These are phyloP conservation scores for Mythimna pallens DNA, from an alignment of 2,888 invertebrate species.

Conservation along the genomic window DNA sequence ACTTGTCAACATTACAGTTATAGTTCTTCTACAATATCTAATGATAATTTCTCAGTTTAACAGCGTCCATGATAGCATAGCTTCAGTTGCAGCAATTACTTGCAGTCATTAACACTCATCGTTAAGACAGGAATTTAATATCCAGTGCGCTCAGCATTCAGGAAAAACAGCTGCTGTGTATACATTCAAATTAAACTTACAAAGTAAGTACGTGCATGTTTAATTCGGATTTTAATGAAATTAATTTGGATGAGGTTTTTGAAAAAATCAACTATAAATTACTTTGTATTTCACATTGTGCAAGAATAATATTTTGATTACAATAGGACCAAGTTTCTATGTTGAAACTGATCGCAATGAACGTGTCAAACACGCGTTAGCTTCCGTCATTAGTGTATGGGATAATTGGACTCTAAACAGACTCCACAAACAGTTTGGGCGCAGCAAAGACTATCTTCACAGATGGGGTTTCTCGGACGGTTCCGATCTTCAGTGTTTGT, in stretches of 20 bases:
- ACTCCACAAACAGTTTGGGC: too few relatives aligned
- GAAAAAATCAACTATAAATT: not conserved
- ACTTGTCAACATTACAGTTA: not conserved
- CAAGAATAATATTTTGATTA: not conserved
- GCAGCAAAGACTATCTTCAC: too few relatives aligned
- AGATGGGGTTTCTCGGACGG: too few relatives aligned
- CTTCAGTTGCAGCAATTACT: conserved; percentile 47
- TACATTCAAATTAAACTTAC: not conserved
- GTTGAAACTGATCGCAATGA: too few relatives aligned
- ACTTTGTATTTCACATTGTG: not conserved
- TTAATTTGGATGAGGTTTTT: conserved; percentile 9
- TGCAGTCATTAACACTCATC: conserved; percentile 49
- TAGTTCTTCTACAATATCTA: not conserved
- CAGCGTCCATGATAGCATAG: conserved; percentile 5
- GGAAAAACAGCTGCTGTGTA: conserved; percentile 17
- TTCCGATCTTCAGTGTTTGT: too few relatives aligned
- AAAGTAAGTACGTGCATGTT: conserved; percentile 7
- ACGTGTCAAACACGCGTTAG: too few relatives aligned
- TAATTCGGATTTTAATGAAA: conserved; percentile 5
- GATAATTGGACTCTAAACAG: too few relatives aligned
- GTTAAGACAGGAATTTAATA: conserved; percentile 53
- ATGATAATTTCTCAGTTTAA: conserved; percentile 15
- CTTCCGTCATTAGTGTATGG: too few relatives aligned
- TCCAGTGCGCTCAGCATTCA: conserved; percentile 6
- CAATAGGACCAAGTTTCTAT: too few relatives aligned